Base-by-base conservation (phyloP, 2,888 invertebrate genomes). In the Boloria euphrosyne region DNA sequence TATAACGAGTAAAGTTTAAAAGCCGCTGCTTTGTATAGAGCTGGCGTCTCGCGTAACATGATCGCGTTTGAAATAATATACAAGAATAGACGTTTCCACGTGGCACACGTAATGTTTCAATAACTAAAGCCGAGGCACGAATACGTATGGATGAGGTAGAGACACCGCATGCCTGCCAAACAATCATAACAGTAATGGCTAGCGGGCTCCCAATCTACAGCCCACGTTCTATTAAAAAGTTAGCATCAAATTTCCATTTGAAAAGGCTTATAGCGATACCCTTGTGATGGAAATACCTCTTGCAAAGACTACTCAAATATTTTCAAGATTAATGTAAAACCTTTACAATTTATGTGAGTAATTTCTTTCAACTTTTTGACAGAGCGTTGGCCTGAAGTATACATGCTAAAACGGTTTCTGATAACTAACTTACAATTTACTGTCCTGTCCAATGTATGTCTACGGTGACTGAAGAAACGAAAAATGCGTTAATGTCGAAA, bases 401-500 rank as follows among this genome's bases (percentile, higher is more conserved):
- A 61, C 70, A 66, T 70, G 70, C 70, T 67, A 62, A 73, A 64
- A 73, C 72, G 71, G 70, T 74, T 70, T 73, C 65, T 71, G 69
- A 64, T 68, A 62, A 66, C 70, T 67, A 68, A 78, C 76, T 75
- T 75, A 75, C 76, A 72, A 71, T 67, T 68, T 71, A 74, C 62
- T 72, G 66, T 73, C 72, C 74, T 66, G 71, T 65, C 71, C 74
- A 75, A 70, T 78, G 77, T 67, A 76, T 73, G 71, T 77, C 74
- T 67, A 76, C 73, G 73, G 66, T 67, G 68, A 76, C 73, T 75
- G 72, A 75, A 75, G 63, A 74, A 74, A 76, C 64, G 72, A 71
- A 74, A 72, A 68, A 70, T 72, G 72, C 59, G 68, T 74, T 74
- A 74, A 72, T 74, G 71, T 71, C 46, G 46, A 58, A 51, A 54